A percentile compares a stretch with the other conserved stretches of the same genome.
These are phyloP conservation scores for Hirundichthys speculiger DNA, from an alignment of 2,113 vertebrate genomes.

Conservation along the genomic window DNA sequence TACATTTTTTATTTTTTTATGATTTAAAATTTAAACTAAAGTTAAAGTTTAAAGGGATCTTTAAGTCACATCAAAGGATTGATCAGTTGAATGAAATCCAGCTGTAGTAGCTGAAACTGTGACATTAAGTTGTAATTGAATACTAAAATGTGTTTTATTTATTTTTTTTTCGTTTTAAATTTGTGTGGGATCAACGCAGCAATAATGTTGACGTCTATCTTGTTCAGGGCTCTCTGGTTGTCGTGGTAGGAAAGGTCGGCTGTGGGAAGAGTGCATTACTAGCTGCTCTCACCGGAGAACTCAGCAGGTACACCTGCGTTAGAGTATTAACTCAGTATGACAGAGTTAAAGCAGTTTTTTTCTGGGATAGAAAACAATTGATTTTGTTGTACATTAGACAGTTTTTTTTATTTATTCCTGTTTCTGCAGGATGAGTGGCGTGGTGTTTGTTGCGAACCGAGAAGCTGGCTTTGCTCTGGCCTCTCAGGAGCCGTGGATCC, in stretches of 20 bases:
- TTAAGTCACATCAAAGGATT: too few relatives aligned
- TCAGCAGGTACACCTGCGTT: constrained; percentile 83
- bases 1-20: too few relatives aligned
- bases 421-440: constrained; percentile 82
- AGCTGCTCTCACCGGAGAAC: constrained; percentile 91
- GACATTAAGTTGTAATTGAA: too few relatives aligned
- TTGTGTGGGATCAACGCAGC: too few relatives aligned
- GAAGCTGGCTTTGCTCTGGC: constrained; percentile 89
- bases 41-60: too few relatives aligned
- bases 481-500: constrained; percentile 96
- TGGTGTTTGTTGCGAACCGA: constrained; percentile 82
- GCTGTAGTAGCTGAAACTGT: too few relatives aligned
- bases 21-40: too few relatives aligned
- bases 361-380: background rate
- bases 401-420: background rate
- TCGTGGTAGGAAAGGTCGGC: constrained; percentile 93
- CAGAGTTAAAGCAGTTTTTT: background rate
- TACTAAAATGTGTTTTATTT: too few relatives aligned
- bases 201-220: background rate
- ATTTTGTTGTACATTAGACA: background rate
- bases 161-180: too few relatives aligned
- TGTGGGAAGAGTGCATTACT: constrained; percentile 94
- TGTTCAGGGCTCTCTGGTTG: constrained; percentile 88
- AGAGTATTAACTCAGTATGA: too few relatives aligned
- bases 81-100: too few relatives aligned